Base-by-base conservation (phyloP, 1,140 invertebrate genomes). In the Spodoptera frugiperda region DNA sequence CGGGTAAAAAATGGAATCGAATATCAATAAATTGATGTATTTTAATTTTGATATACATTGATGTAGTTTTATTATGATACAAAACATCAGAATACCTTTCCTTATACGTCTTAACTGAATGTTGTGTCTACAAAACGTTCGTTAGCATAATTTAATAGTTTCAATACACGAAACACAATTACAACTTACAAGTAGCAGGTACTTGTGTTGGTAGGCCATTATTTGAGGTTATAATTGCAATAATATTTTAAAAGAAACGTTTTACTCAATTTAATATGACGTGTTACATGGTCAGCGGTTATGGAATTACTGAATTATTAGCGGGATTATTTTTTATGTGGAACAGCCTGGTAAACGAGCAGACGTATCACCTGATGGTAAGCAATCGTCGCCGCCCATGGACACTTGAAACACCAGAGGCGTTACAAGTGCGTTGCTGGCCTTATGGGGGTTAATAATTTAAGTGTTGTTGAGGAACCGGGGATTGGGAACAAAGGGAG, bases 231-330 rank as follows among this genome's bases (percentile, higher is more conserved):
- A 68, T 25, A 8, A 68, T 68, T 53, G 53, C 65, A 68, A 53
- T 68, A 68, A 53, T 68, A 68, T 21, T 51, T 53, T 68, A 10
- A 51, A n/a, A 15, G n/a, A 33, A n/a, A 17, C 48, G n/a, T 68
- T 51, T 67, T 51, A 68, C 33, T 53, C 30, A 68, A 68, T 53
- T 49, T 68, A 33, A 17, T n/a, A 12, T 3, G 65, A 68, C 48
- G 48, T 51, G 2, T 15, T 33, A 68, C 65, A 68, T n/a, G 65
- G 14, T 39, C 0, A 19, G 21, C 25, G 15, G 65, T 68, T 68
- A 53, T 15, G 48, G 53, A 17, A 55, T 17, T 55, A 55, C 53
- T 11, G 65, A 67, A 67, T 67, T 67, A 67, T 67, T 67, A 48
- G 21, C 48, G 63, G 12, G 61, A 12, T n/a, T n/a, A n/a, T n/a